Evolutionary conservation across 2,797 vertebrate genomes (phyloP).

Genomic region (Parotocinclus haroldoi): DNA sequence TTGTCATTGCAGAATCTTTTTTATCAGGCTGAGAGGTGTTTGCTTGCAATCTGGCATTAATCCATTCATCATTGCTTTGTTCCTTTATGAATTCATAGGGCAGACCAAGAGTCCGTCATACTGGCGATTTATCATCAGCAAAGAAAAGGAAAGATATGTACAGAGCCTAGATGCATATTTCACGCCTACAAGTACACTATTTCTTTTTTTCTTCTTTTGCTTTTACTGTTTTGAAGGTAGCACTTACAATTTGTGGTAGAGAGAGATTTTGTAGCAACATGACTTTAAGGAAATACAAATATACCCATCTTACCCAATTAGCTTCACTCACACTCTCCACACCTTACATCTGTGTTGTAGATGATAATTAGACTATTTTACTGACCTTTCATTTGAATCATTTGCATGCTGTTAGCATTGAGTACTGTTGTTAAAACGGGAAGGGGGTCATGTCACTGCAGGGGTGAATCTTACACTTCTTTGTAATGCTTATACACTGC

Average conservation of each 20-base stretch:
- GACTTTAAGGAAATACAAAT: constrained; percentile 25
- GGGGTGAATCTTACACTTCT: background rate
- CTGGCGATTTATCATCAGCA: constrained; percentile 77
- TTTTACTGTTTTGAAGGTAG: constrained; percentile 17
- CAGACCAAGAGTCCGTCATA: constrained; percentile 69
- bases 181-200: constrained; percentile 44
- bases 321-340: constrained; percentile 22
- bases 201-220: constrained; percentile 2
- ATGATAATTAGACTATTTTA: constrained; percentile 42
- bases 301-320: constrained; percentile 36
- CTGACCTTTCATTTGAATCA: constrained; percentile 27
- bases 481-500: no score
- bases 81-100: constrained; percentile 81
- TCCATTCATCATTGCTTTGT: constrained; percentile 84
- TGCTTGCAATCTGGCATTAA: constrained; percentile 76
- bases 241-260: background rate
- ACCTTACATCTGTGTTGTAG: constrained; percentile 32
- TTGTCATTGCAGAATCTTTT: constrained; percentile 85
- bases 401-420: constrained; percentile 13
- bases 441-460: background rate
- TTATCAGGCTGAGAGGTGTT: constrained; percentile 78
- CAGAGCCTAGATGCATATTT: constrained; percentile 68
- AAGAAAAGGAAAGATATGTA: constrained; percentile 58
- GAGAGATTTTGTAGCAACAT: constrained; percentile 24
- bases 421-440: constrained; percentile 10